Evolutionary conservation across 2,113 vertebrate species (phyloP).

Genomic region (Tetraodon nigroviridis): DNA sequence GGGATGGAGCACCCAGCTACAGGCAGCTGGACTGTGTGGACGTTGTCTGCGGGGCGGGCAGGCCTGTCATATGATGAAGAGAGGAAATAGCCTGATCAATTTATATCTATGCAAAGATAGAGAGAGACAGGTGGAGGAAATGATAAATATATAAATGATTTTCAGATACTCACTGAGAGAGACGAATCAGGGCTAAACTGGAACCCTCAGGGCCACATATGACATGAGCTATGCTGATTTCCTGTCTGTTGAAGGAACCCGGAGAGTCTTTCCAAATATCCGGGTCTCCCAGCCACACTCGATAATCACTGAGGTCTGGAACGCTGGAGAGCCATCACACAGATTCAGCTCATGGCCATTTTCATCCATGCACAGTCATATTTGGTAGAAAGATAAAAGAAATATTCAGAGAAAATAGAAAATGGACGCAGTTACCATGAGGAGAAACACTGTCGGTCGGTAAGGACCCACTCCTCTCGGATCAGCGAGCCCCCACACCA

Average conservation of each 20-base stretch:
- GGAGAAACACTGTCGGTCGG: conserved; percentile 92
- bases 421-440: conserved; percentile 79
- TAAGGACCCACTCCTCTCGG: conserved; percentile 93
- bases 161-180: conserved; percentile 79
- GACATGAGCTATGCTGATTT: conserved; percentile 86
- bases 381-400: neutral
- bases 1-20: conserved; percentile 88
- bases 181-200: conserved; percentile 86
- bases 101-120: neutral
- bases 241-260: conserved; percentile 79
- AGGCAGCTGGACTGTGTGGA: conserved; percentile 86
- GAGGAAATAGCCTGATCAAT: conserved; percentile 18
- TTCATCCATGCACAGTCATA: neutral
- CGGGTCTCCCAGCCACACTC: conserved; percentile 87
- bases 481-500: conserved; percentile 96
- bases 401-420: neutral
- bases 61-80: conserved; percentile 70
- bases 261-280: conserved; percentile 80
- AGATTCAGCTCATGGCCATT: conserved; percentile 2
- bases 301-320: conserved; percentile 90
- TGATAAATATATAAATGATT: neutral
- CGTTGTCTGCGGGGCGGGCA: conserved; percentile 80
- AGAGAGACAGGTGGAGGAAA: neutral
- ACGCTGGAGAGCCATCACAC: conserved; percentile 67
- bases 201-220: conserved; percentile 91